These are phyloP conservation scores for Galeopterus variegatus DNA, from an alignment of 2,113 vertebrate species.

Conservation along the genomic window DNA sequence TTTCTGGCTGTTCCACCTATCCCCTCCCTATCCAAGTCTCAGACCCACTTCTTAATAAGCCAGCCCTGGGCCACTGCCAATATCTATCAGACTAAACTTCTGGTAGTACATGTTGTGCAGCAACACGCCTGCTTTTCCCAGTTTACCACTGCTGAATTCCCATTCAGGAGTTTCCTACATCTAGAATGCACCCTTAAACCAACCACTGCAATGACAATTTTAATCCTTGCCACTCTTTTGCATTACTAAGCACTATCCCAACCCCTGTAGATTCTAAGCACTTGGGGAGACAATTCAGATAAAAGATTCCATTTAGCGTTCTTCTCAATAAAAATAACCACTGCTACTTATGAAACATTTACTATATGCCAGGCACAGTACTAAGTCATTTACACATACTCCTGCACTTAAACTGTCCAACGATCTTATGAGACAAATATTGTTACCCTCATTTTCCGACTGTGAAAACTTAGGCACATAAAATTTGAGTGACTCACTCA, in stretches of 20 bases:
- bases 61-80: neutral
- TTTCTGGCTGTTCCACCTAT: neutral
- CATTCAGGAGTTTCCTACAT: neutral
- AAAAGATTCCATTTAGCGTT: neutral
- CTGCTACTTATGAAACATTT: conserved; percentile 6
- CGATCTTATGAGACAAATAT: conserved; percentile 7
- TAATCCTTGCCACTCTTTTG: neutral
- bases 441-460: conserved; percentile 18
- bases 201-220: neutral
- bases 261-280: neutral
- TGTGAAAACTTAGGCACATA: conserved; percentile 19
- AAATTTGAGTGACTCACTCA: neutral
- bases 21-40: neutral
- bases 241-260: neutral
- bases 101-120: neutral
- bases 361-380: neutral
- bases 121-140: neutral
- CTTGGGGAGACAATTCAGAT: conserved; percentile 22
- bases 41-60: neutral
- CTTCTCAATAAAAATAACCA: conserved; percentile 37
- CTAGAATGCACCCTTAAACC: neutral
- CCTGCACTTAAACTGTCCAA: neutral
- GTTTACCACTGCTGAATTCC: neutral
- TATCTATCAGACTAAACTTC: neutral
- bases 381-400: neutral